Evolutionary conservation across 2,797 vertebrate genomes (phyloP).

Genomic region (Poecilia wingei): DNA sequence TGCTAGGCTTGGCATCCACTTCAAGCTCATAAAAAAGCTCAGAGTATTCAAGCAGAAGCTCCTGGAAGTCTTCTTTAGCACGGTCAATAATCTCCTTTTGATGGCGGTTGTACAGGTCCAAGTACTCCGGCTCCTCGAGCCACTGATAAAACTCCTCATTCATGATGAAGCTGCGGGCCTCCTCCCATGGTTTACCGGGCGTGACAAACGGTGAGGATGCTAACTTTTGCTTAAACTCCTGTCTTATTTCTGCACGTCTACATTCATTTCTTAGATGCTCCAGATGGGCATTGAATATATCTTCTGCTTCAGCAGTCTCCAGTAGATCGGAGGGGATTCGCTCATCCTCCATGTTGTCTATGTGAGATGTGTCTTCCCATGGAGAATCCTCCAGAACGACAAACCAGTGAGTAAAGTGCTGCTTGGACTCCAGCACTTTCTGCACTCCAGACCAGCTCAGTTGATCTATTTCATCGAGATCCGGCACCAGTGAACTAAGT

Average conservation of each 20-base stretch:
- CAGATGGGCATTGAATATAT: constrained; percentile 87
- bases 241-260: constrained; percentile 88
- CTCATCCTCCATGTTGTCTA: constrained; percentile 90
- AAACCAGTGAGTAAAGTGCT: constrained; percentile 92
- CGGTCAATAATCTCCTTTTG: constrained; percentile 94
- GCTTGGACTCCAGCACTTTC: constrained; percentile 91
- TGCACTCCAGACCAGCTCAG: constrained; percentile 90
- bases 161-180: constrained; percentile 98
- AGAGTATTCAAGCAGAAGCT: constrained; percentile 94
- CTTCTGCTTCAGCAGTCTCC: constrained; percentile 88
- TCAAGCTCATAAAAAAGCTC: constrained; percentile 99
- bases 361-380: constrained; percentile 92
- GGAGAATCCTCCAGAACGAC: constrained; percentile 94
- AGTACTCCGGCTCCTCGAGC: constrained; percentile 91
- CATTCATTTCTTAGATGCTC: constrained; percentile 91
- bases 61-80: constrained; percentile 97
- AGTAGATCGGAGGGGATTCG: constrained; percentile 94
- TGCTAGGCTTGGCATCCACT: constrained; percentile 96
- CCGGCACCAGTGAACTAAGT: constrained; percentile 89
- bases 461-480: constrained; percentile 92
- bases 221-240: constrained; percentile 91
- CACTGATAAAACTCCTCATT: constrained; percentile 96
- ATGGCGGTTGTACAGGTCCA: constrained; percentile 94
- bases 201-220: constrained; percentile 91
- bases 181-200: constrained; percentile 96